A percentile compares a stretch with the other conserved stretches of the same genome.
phyloP scores from a whole-genome alignment of 2,797 vertebrate species.

The Arvicola amphibius region DNA sequence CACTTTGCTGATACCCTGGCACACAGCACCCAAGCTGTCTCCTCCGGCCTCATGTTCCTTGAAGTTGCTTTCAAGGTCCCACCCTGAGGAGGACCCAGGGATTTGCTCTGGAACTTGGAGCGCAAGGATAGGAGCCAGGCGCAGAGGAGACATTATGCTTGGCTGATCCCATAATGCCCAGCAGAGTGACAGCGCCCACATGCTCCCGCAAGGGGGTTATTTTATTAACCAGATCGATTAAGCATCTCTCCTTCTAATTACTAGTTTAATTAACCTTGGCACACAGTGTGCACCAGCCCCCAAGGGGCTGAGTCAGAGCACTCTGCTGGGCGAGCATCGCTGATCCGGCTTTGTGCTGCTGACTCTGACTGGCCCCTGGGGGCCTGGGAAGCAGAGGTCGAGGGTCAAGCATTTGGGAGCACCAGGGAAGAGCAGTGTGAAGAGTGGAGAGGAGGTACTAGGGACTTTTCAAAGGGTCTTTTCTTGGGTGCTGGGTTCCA shows the following conservation, averaged over 20 bases:
- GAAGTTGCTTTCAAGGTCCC: not conserved
- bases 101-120: not conserved
- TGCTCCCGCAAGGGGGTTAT: conserved; percentile 71
- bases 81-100: not conserved
- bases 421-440: not conserved
- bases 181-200: conserved; percentile 11
- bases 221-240: conserved; percentile 86
- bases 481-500: not conserved
- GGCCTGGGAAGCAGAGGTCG: not conserved
- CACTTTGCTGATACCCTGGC: not conserved
- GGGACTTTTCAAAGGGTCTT: not conserved
- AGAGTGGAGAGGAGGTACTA: not conserved
- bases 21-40: not conserved
- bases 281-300: conserved; percentile 79
- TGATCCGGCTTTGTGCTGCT: conserved; percentile 19
- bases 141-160: not conserved
- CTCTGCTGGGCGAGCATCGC: conserved; percentile 54
- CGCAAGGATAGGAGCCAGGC: not conserved
- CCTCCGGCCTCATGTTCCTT: not conserved
- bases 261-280: conserved; percentile 87
- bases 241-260: conserved; percentile 85
- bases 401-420: not conserved
- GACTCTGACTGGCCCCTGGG: not conserved
- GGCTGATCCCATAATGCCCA: not conserved
- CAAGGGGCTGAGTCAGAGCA: conserved; percentile 79